A percentile compares a stretch with the other conserved stretches of the same genome.
Conservation (phyloP, 1,140 invertebrate genomes). For the Drosophila pachea region DNA sequence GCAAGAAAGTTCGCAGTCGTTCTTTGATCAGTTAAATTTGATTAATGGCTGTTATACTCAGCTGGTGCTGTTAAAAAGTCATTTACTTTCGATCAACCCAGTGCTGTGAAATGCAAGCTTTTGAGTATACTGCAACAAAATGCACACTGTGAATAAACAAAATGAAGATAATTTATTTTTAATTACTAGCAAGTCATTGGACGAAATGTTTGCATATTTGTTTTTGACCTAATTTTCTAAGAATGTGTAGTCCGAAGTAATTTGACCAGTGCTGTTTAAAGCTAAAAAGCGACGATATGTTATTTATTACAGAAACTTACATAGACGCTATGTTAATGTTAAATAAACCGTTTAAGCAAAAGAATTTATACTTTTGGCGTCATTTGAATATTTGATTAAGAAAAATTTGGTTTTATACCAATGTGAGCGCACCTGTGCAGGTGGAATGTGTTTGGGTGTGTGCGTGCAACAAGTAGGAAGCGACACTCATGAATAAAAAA, state of each 20-base stretch:
- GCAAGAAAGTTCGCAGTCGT: neutral
- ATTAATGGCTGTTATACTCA: neutral
- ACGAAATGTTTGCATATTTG: neutral
- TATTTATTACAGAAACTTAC: neutral
- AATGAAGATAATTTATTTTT: neutral
- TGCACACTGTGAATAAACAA: neutral
- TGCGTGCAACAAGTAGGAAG: conserved; percentile 69
- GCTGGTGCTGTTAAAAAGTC: neutral
- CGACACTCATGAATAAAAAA: conserved; percentile 67
- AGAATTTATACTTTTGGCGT: neutral
- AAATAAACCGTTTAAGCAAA: neutral
- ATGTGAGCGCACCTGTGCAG: conserved; percentile 17
- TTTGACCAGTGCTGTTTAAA: neutral
- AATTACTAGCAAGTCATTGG: conserved; percentile 1
- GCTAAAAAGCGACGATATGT: neutral
- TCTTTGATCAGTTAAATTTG: neutral
- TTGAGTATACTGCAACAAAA: neutral
- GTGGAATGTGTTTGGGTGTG: conserved; percentile 19
- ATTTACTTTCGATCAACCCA: neutral
- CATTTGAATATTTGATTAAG: neutral
- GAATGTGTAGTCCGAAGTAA: neutral
- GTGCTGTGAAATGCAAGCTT: neutral
- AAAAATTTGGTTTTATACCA: conserved; percentile 4
- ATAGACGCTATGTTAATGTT: neutral
- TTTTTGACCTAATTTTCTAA: neutral